These are phyloP conservation scores for Arge pagana DNA, from an alignment of 2,888 invertebrate genomes.

Conservation along the genomic window DNA sequence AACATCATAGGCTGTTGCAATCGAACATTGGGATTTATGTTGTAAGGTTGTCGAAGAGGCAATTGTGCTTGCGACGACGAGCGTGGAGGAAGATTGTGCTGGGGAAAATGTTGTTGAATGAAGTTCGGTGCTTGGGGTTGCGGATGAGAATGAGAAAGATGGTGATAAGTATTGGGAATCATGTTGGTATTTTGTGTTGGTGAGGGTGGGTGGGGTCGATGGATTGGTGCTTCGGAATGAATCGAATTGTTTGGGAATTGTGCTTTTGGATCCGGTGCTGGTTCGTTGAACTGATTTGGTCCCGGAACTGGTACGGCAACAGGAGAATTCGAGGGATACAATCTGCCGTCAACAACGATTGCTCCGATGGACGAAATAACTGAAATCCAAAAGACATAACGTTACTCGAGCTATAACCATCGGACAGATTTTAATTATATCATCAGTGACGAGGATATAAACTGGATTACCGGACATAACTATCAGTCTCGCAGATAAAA, in stretches of 20 bases:
- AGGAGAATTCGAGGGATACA: slow-evolving; percentile 65
- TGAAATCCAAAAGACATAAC: slow-evolving; percentile 47
- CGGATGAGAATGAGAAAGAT: slow-evolving; percentile 32
- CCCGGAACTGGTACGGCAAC: slow-evolving; percentile 41
- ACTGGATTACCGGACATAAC: background rate
- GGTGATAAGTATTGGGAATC: slow-evolving; percentile 32
- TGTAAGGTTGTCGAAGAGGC: slow-evolving; percentile 42
- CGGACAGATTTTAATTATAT: background rate
- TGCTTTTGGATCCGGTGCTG: slow-evolving; percentile 56
- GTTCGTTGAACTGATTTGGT: slow-evolving; percentile 39
- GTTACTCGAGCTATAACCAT: slow-evolving; percentile 18
- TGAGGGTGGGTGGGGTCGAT: slow-evolving; percentile 46
- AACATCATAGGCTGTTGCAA: slow-evolving; percentile 46
- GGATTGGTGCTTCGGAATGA: slow-evolving; percentile 26
- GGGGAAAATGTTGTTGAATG: slow-evolving; percentile 50
- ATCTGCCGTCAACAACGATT: slow-evolving; percentile 82
- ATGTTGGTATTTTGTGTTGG: slow-evolving; percentile 33
- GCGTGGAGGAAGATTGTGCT: slow-evolving; percentile 48
- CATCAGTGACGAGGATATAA: slow-evolving; percentile 9
- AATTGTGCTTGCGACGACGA: slow-evolving; percentile 49
- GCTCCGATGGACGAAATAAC: slow-evolving; percentile 79
- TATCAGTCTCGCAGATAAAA: background rate
- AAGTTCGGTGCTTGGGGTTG: slow-evolving; percentile 40
- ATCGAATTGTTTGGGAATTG: slow-evolving; percentile 29
- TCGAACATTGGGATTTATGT: slow-evolving; percentile 51